These are phyloP conservation scores for Xylocopa sonorina DNA, from an alignment of 1,140 invertebrate species.

Conservation along the genomic window DNA sequence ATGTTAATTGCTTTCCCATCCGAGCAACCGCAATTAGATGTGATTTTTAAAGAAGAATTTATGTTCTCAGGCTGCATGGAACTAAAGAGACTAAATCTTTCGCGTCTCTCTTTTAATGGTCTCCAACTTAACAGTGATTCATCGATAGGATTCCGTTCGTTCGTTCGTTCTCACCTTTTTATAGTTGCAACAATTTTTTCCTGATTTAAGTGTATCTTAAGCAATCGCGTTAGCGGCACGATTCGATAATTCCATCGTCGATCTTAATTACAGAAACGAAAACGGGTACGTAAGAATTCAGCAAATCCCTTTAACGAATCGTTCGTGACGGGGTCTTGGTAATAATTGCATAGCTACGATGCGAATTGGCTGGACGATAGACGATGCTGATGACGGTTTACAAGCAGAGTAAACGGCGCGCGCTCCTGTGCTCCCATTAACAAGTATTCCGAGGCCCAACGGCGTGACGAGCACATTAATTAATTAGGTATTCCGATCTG, in stretches of 20 bases:
- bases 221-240: neutral
- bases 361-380: conserved; percentile 3
- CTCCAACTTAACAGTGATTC: too few species aligned
- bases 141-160: too few species aligned
- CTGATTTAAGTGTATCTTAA: too few species aligned
- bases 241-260: neutral
- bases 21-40: too few species aligned
- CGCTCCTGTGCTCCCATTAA: conserved; percentile 76
- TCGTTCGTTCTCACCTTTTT: too few species aligned
- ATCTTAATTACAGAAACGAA: neutral
- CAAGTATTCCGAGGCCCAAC: conserved; percentile 78
- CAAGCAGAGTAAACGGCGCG: conserved; percentile 48
- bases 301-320: conserved; percentile 3
- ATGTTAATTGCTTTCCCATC: too few species aligned
- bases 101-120: too few species aligned
- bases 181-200: too few species aligned
- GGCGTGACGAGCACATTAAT: conserved; percentile 63
- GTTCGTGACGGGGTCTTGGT: too few species aligned
- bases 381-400: conserved; percentile 13
- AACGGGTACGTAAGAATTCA: neutral
- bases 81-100: too few species aligned
- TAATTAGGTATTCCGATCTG: conserved; percentile 70
- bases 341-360: conserved; percentile 36
- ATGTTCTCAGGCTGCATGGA: too few species aligned
- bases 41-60: too few species aligned